Percentiles rank a stretch among this genome's conserved stretches.
These are phyloP conservation scores for Holacanthus passer DNA, from an alignment of 2,113 vertebrate genomes.

Conservation along the genomic window DNA sequence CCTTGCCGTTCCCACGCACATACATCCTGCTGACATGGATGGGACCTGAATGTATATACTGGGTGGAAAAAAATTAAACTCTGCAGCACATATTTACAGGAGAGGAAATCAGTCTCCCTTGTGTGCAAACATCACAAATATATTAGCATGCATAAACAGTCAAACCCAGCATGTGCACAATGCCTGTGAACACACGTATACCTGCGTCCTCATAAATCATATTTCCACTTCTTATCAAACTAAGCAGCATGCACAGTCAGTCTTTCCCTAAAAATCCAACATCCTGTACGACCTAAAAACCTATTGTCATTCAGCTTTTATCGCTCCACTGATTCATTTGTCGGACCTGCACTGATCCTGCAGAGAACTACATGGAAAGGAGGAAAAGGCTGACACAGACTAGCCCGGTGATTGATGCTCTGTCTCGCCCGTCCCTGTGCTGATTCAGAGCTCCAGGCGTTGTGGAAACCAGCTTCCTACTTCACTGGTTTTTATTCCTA, in stretches of 20 bases:
- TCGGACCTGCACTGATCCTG: slow-evolving; percentile 53
- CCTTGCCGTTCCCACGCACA: neutral
- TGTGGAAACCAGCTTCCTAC: slow-evolving; percentile 55
- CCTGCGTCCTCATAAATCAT: slow-evolving; percentile 18
- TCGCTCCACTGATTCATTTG: slow-evolving; percentile 58
- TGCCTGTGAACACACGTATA: neutral
- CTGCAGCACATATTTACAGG: slow-evolving; percentile 26
- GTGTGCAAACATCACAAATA: slow-evolving; percentile 18
- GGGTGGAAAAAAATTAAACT: slow-evolving; percentile 9
- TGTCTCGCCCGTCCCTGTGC: slow-evolving; percentile 54
- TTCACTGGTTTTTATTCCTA: slow-evolving; percentile 61
- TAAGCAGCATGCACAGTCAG: slow-evolving; percentile 24
- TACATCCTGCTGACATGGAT: slow-evolving; percentile 49
- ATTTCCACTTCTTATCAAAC: slow-evolving; percentile 27
- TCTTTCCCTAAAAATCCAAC: slow-evolving; percentile 25
- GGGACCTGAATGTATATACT: neutral
- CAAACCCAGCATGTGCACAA: slow-evolving; percentile 6
- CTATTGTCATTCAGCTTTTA: slow-evolving; percentile 55
- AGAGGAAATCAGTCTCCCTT: slow-evolving; percentile 38
- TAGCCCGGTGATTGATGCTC: slow-evolving; percentile 68
- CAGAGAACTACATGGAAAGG: slow-evolving; percentile 42
- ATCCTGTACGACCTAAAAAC: slow-evolving; percentile 18
- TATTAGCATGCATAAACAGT: slow-evolving; percentile 34
- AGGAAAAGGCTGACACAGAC: slow-evolving; percentile 67
- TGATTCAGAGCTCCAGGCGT: slow-evolving; percentile 67